A percentile compares a stretch with the other conserved stretches of the same genome.
phyloP scores from a whole-genome alignment of 1,140 invertebrate genomes.

The Formica exsecta region DNA sequence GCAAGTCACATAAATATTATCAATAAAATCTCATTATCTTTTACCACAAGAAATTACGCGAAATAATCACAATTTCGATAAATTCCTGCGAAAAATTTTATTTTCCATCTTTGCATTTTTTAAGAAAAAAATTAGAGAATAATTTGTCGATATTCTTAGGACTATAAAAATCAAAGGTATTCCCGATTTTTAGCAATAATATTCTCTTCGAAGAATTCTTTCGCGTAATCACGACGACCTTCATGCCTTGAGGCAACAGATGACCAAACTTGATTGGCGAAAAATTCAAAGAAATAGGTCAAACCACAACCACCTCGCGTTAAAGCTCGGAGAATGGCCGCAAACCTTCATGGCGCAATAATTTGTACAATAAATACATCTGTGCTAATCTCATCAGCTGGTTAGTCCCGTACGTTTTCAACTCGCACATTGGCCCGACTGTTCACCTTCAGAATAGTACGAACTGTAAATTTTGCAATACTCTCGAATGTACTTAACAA shows the following conservation, averaged over 20 bases:
- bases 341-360: slow-evolving; percentile 26
- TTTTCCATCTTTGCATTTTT: not conserved
- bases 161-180: not conserved
- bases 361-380: slow-evolving; percentile 66
- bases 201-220: not conserved
- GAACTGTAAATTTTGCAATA: slow-evolving; percentile 49
- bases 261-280: slow-evolving; percentile 18
- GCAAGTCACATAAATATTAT: not conserved
- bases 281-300: slow-evolving; percentile 48
- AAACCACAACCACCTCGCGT: not conserved
- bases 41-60: not conserved
- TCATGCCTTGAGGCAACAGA: slow-evolving; percentile 12
- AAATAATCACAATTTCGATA: not conserved
- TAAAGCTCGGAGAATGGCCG: slow-evolving; percentile 11
- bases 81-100: not conserved
- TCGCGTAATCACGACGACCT: slow-evolving; percentile 1
- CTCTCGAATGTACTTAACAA: not conserved
- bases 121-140: not conserved
- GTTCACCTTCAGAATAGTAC: slow-evolving; percentile 32
- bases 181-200: slow-evolving; percentile 4
- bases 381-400: slow-evolving; percentile 65
- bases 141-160: not conserved
- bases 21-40: not conserved
- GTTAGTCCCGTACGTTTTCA: slow-evolving; percentile 39
- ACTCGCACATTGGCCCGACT: slow-evolving; percentile 9